Evolutionary conservation across 1,140 invertebrate genomes (phyloP), one percentile per base, ranked within the genome.

Genomic region (Brachionus angularis): DNA sequence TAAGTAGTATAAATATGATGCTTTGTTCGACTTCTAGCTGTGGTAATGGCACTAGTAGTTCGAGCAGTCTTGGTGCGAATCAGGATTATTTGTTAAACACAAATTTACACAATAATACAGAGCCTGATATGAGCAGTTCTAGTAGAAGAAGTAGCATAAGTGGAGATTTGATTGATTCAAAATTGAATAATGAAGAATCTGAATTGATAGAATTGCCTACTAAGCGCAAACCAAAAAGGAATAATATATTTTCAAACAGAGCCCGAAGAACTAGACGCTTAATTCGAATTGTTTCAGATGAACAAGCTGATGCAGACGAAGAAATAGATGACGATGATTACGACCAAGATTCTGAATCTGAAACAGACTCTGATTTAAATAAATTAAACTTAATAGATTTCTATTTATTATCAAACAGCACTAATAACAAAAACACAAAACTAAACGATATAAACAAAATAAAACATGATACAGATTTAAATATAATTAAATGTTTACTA

Each of bases 1-100:
- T 18, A 12, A 58, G 53, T 25, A 58, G 53, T 36, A 58, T 58
- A 36, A 58, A 58, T 23, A 58, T 58, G 12, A 36, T 58, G 33
- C 33, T 58, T 3, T 39, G 53, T 23, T 58, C 53, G 3, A 58
- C 33, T 39, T 58, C 53, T 12, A 58, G 53, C 14, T 58, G 53
- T 36, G 53, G 53, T 21, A 58, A 58, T 14, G 53, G 33, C 10
- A 39, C 53, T 12, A 58, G 53, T 36, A 58, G 53, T 23, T 58
- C 53, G 33, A 58, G 53, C 16, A 58, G 53, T 39, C 33, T 58
- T 5, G 53, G 53, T 8, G n/a, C n/a, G n/a, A 36, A 58, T 33
- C 53, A 58, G n/a, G 52, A 55, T 10, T 16, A 8, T 18, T 12
- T 21, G 10, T 33, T 18, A 2, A 31, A 36, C 8, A 33, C 29